These are phyloP conservation scores for Amphipyra tragopoginis DNA, from an alignment of 2,888 invertebrate species.

Conservation along the genomic window DNA sequence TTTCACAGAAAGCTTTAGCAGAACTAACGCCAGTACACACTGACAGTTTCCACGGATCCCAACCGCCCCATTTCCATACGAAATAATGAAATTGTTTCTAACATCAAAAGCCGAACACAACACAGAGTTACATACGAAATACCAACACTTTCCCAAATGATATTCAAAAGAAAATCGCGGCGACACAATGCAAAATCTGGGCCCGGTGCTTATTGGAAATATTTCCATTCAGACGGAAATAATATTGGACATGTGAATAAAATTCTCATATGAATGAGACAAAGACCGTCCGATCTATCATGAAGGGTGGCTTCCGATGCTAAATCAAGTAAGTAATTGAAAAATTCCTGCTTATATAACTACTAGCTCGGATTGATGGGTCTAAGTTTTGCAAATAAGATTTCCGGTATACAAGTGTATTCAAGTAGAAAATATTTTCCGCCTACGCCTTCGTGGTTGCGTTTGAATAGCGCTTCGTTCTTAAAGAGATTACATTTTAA, in stretches of 20 bases:
- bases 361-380: slow-evolving; percentile 32
- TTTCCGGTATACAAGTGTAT: slow-evolving; percentile 29
- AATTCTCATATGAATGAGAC: slow-evolving; percentile 75
- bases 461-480: slow-evolving; percentile 25
- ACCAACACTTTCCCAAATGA: slow-evolving; percentile 59
- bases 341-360: slow-evolving; percentile 58
- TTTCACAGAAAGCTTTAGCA: slow-evolving; percentile 48
- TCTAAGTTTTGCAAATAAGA: slow-evolving; percentile 46
- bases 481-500: slow-evolving; percentile 52
- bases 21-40: slow-evolving; percentile 39
- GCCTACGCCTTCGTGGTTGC: slow-evolving; percentile 15
- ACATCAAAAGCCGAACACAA: slow-evolving; percentile 48
- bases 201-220: slow-evolving; percentile 81
- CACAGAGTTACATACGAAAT: slow-evolving; percentile 46
- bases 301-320: slow-evolving; percentile 59
- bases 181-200: slow-evolving; percentile 70
- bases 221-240: slow-evolving; percentile 81
- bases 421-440: slow-evolving; percentile 20
- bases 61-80: slow-evolving; percentile 33
- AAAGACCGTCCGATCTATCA: slow-evolving; percentile 67
- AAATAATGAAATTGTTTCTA: slow-evolving; percentile 58
- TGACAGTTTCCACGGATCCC: slow-evolving; percentile 14
- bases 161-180: slow-evolving; percentile 66
- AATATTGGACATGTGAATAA: slow-evolving; percentile 82
- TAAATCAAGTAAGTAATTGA: slow-evolving; percentile 73